Evolutionary conservation across 2,113 vertebrate genomes (phyloP), one percentile per base, ranked within the genome.

Genomic region (Sceloporus undulatus): DNA sequence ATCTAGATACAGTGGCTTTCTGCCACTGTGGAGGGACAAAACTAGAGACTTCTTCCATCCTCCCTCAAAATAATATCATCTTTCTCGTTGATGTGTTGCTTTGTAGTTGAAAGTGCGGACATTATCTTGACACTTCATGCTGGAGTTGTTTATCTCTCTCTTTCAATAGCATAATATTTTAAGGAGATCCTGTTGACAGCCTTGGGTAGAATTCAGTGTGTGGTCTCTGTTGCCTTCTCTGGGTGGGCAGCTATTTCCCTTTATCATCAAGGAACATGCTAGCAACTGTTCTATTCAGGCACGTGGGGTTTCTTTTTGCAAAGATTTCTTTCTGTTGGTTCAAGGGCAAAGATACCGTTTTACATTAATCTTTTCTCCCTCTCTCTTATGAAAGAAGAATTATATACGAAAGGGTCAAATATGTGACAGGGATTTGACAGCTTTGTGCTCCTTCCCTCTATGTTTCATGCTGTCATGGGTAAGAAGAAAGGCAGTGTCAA

Each of bases 401-500:
- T 75, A 4, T 84, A 70, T 91, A 88, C 91, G 77, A 93, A 89
- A 54, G n/a, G 88, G 66, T 74, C 79, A 89, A 29, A 29, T 66
- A 88, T 80, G 71, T 87, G 16, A 77, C 59, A 88, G 78, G 42
- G 59, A 16, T 56, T 86, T 89, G 86, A 74, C 90, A 91, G 27
- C n/a, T 40, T 68, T 89, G 62, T 62, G 62, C 48, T 86, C 8
- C 74, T 92, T 94, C 52, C 85, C 0, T 85, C 74, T 81, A 1
- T 86, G 21, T 77, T 83, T 86, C 80, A 48, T 62, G 56, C 82
- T 88, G 82, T 85, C 81, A 73, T 86, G 79, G 82, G 74, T 48
- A 73, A 86, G 79, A 91, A 68, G 90, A 94, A 93, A 89, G 62
- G 18, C 85, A 77, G 68, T 71, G 71, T 91, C 87, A 89, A 77